These are phyloP conservation scores for Eurypyga helias DNA, from an alignment of 2,113 vertebrate genomes.

Conservation along the genomic window DNA sequence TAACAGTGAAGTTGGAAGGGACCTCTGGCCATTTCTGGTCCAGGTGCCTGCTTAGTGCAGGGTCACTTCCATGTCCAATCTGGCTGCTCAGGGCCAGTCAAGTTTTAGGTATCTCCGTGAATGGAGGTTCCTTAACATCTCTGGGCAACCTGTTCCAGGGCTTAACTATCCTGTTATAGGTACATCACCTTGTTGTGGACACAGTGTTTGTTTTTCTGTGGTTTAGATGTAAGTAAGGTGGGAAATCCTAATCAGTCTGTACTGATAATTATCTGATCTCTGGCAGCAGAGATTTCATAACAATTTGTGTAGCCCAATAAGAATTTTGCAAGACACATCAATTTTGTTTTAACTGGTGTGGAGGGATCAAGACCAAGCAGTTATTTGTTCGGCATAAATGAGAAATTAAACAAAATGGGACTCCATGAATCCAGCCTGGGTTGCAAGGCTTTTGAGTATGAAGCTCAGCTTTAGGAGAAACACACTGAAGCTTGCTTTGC, in stretches of 20 bases:
- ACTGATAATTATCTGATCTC: background rate
- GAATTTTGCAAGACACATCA: background rate
- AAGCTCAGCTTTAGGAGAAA: background rate
- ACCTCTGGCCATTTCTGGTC: background rate
- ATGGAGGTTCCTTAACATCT: background rate
- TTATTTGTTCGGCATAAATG: background rate
- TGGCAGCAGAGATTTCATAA: background rate
- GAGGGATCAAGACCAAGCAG: background rate
- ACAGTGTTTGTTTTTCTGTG: background rate
- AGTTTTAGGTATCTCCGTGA: background rate
- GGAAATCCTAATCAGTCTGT: background rate
- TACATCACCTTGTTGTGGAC: background rate
- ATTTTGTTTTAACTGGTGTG: background rate
- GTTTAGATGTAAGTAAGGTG: background rate
- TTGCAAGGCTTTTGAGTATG: background rate
- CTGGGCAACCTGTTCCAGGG: background rate
- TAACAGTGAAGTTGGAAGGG: background rate
- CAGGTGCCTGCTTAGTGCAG: background rate
- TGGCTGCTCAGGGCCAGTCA: background rate
- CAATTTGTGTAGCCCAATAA: background rate
- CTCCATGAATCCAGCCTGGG: background rate
- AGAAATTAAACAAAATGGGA: background rate
- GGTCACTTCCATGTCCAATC: background rate
- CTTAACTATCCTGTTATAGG: background rate
- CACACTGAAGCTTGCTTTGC: background rate